Conservation (phyloP, 2,888 invertebrate species). For the Thecophora atra region DNA sequence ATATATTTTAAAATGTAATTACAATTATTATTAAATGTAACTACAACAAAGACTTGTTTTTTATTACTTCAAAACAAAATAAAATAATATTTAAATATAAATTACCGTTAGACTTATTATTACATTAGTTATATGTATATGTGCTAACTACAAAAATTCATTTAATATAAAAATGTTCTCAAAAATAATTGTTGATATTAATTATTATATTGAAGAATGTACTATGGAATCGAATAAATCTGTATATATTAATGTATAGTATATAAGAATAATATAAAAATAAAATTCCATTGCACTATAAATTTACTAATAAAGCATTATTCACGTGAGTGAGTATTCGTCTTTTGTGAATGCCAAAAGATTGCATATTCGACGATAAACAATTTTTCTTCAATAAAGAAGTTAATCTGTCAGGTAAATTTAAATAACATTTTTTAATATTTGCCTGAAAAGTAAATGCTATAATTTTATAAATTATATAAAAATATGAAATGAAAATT, state of each 20-base stretch:
- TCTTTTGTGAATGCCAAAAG: too few relatives aligned
- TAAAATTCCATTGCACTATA: conserved; percentile 28
- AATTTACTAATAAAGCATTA: not conserved
- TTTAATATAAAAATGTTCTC: conserved; percentile 21
- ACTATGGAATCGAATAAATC: conserved; percentile 46
- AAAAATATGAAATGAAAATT: too few relatives aligned
- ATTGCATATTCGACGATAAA: not conserved
- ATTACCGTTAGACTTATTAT: too few relatives aligned
- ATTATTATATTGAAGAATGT: conserved; percentile 26
- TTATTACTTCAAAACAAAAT: conserved; percentile 7
- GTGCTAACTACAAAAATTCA: conserved; percentile 3
- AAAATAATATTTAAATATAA: not conserved
- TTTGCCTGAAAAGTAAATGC: too few relatives aligned
- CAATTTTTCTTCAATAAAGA: too few relatives aligned
- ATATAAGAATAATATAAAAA: conserved; percentile 40
- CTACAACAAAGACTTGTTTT: conserved; percentile 20
- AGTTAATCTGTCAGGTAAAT: too few relatives aligned
- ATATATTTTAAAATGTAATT: not conserved
- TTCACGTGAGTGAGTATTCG: too few relatives aligned
- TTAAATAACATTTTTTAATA: too few relatives aligned
- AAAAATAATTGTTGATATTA: conserved; percentile 29
- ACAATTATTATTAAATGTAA: not conserved
- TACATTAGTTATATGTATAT: too few relatives aligned
- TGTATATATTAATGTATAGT: conserved; percentile 50
- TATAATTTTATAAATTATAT: too few relatives aligned